These are phyloP conservation scores for Drosophila malerkotliana DNA, from an alignment of 1,140 invertebrate genomes.

Conservation along the genomic window DNA sequence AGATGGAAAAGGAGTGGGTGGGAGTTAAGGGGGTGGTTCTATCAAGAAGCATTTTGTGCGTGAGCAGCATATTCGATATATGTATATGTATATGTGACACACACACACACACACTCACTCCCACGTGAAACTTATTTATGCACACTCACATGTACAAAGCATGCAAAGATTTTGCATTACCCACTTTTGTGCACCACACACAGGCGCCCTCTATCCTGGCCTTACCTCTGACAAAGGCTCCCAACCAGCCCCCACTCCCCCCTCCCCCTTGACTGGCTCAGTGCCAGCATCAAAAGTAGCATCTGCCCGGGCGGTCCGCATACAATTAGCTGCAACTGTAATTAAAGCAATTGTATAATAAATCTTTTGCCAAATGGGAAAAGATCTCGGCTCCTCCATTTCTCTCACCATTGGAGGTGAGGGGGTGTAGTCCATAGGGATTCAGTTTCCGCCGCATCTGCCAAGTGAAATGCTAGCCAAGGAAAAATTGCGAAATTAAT, in stretches of 20 bases:
- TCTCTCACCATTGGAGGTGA: conserved; percentile 1
- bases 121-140: conserved; percentile 68
- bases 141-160: conserved; percentile 73
- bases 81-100: background rate
- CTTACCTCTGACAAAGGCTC: too few relatives aligned
- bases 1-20: background rate
- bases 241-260: background rate
- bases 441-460: conserved; percentile 24
- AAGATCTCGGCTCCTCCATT: conserved; percentile 16
- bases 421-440: background rate
- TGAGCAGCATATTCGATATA: conserved; percentile 72
- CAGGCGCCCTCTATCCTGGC: background rate
- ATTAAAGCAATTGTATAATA: conserved; percentile 81
- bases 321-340: conserved; percentile 81
- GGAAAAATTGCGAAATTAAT: conserved; percentile 70
- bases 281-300: conserved; percentile 59
- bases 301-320: conserved; percentile 64
- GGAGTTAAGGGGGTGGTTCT: background rate
- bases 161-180: conserved; percentile 70
- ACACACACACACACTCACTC: conserved; percentile 10
- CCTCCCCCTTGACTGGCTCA: conserved; percentile 26
- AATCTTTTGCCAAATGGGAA: conserved; percentile 76
- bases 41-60: conserved; percentile 53
- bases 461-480: conserved; percentile 69
- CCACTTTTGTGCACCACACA: conserved; percentile 10